Evolutionary conservation across 2,113 vertebrate species (phyloP).

Genomic region (Microtus oregoni): DNA sequence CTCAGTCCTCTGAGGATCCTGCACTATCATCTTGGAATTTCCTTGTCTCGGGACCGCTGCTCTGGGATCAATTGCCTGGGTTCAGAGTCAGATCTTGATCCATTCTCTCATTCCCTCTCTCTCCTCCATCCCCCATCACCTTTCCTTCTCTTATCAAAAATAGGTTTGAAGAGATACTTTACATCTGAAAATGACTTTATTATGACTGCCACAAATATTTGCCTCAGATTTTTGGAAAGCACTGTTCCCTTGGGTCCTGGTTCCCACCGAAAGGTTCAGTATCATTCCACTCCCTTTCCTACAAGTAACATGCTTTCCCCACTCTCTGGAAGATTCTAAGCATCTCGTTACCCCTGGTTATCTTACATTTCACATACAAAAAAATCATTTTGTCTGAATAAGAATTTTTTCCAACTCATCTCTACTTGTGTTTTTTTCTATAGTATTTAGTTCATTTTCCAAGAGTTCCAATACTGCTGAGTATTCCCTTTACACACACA

Average conservation of each 20-base stretch:
- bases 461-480: neutral
- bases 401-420: slow-evolving; percentile 6
- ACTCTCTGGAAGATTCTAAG: neutral
- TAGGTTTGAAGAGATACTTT: slow-evolving; percentile 15
- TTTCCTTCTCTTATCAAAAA: neutral
- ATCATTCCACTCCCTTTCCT: neutral
- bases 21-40: neutral
- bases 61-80: neutral
- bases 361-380: slow-evolving; percentile 11
- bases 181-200: slow-evolving; percentile 29
- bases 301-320: neutral
- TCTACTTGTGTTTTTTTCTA: neutral
- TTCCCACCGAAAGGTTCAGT: neutral
- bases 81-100: neutral
- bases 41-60: neutral
- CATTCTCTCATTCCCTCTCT: neutral
- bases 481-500: neutral
- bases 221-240: slow-evolving; percentile 14
- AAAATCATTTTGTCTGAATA: slow-evolving; percentile 17
- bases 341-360: neutral
- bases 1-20: neutral
- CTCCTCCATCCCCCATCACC: neutral
- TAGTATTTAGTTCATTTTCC: neutral
- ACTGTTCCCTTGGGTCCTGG: neutral
- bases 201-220: neutral